These are phyloP conservation scores for Drosophila nigritarsus DNA, from an alignment of 2,888 invertebrate genomes.

Conservation along the genomic window DNA sequence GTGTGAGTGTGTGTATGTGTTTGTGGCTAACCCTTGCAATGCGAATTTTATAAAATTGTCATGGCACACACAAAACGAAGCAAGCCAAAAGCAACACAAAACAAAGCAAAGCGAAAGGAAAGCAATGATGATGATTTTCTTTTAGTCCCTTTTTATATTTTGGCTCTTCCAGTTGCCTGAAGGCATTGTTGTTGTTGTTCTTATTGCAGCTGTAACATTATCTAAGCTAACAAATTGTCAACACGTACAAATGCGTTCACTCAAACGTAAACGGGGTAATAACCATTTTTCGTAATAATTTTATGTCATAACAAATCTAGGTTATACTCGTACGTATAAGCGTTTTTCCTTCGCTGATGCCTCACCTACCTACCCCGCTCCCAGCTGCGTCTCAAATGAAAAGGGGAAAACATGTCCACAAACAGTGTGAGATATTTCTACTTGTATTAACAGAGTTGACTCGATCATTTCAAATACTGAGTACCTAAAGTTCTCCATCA, in stretches of 20 bases:
- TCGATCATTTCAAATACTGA: background rate
- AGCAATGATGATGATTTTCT: constrained; percentile 62
- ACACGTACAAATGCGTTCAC: constrained; percentile 83
- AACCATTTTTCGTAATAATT: constrained; percentile 83
- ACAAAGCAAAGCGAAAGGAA: constrained; percentile 45
- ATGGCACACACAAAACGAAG: constrained; percentile 29
- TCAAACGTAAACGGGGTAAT: constrained; percentile 84
- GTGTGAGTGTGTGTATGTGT: constrained; percentile 20
- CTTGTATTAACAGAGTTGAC: background rate
- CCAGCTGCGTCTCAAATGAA: constrained; percentile 5
- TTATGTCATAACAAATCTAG: constrained; percentile 83
- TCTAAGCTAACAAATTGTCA: constrained; percentile 83
- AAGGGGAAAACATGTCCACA: background rate
- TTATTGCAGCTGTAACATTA: constrained; percentile 68
- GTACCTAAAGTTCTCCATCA: background rate
- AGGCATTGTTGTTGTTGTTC: constrained; percentile 39
- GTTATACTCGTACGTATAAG: constrained; percentile 57
- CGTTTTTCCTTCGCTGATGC: constrained; percentile 1
- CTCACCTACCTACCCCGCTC: constrained; percentile 1
- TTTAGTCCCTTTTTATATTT: constrained; percentile 29
- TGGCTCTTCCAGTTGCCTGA: constrained; percentile 27
- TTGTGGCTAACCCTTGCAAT: constrained; percentile 72
- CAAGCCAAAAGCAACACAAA: constrained; percentile 24
- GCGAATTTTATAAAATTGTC: constrained; percentile 69
- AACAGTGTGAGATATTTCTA: background rate